A percentile compares a stretch with the other conserved stretches of the same genome.
Evolutionary conservation across 2,113 vertebrate genomes (phyloP).

Genomic region (Oreamnos americanus): DNA sequence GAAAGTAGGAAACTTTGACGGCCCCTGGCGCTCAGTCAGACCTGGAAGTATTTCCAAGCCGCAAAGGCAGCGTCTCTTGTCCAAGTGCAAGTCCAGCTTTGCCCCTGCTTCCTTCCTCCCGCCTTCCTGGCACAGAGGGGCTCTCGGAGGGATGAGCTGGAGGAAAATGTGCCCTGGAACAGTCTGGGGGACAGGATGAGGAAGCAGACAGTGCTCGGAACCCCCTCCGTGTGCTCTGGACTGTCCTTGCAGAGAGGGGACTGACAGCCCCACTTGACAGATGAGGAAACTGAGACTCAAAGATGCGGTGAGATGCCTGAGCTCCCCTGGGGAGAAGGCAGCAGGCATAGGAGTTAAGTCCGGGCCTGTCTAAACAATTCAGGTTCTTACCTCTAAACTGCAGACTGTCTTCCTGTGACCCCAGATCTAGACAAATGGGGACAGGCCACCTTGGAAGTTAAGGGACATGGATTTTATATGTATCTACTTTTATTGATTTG

Average conservation of each 20-base stretch:
- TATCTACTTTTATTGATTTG: not conserved
- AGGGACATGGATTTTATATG: not conserved
- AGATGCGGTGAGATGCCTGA: not conserved
- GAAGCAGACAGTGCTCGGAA: fast-evolving
- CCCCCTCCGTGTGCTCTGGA: not conserved
- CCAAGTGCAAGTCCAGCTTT: constrained; percentile 26
- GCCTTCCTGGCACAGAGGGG: not conserved
- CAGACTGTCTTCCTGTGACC: not conserved
- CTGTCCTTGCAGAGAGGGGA: not conserved
- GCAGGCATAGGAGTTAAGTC: not conserved
- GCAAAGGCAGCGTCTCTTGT: not conserved
- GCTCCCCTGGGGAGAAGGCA: not conserved
- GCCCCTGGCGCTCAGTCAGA: not conserved
- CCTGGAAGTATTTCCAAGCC: not conserved
- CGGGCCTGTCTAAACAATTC: not conserved
- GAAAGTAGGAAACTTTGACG: not conserved
- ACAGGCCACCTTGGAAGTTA: not conserved
- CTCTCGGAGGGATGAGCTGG: not conserved
- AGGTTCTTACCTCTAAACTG: not conserved
- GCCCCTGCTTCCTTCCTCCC: not conserved
- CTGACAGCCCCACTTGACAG: not conserved
- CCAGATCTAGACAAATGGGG: not conserved
- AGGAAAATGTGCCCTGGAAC: not conserved
- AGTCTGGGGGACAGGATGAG: not conserved
- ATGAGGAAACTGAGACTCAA: not conserved